Conservation (phyloP, 1,140 invertebrate genomes). For the Coptotermes formosanus region DNA sequence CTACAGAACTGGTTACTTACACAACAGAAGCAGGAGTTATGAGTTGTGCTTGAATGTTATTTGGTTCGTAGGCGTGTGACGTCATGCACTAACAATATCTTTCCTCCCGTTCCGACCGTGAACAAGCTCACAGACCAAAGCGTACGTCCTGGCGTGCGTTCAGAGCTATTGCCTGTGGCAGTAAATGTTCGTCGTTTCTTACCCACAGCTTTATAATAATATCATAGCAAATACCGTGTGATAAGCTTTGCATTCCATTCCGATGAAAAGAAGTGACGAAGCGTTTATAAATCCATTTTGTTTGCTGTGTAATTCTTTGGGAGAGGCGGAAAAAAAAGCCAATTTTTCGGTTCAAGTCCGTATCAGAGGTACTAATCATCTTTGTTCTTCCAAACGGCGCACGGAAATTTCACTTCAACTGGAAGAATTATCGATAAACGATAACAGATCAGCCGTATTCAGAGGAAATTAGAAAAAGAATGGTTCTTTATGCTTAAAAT, state of each 20-base stretch:
- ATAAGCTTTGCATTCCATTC: neutral
- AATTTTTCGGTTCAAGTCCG: slow-evolving; percentile 1
- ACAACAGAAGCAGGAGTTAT: no score
- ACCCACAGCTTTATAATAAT: neutral
- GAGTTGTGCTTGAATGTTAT: no score
- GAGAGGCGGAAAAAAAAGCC: neutral
- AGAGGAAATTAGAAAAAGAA: neutral
- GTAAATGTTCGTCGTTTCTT: neutral
- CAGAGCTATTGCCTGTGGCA: neutral
- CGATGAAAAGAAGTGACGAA: neutral
- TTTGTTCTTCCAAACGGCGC: neutral
- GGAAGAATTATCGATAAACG: neutral
- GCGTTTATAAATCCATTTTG: neutral
- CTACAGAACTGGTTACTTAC: no score
- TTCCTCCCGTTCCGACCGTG: no score
- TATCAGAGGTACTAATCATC: neutral
- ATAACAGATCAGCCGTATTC: neutral
- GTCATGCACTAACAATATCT: no score
- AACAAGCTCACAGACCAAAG: no score
- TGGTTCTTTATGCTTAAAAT: neutral
- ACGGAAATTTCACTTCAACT: neutral
- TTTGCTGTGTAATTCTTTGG: neutral
- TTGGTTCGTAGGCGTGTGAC: no score
- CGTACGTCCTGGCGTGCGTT: no score
- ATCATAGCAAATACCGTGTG: neutral